Base-by-base conservation (phyloP, 2,888 invertebrate species). In the Hirtodrosophila histrioides region DNA sequence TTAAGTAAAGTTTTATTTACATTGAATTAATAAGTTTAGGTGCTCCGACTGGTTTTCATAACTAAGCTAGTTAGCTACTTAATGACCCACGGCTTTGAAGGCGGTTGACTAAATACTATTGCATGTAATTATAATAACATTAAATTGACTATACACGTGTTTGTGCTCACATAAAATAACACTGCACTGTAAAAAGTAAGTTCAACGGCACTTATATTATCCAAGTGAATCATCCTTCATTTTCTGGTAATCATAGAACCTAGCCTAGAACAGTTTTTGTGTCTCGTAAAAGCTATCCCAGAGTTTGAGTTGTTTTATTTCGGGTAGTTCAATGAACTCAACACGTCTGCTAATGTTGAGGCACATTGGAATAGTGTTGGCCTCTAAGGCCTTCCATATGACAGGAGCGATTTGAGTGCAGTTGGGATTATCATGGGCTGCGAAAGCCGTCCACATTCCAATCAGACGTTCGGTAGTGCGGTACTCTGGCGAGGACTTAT, bases 201-300 rank as follows among this genome's bases (percentile, higher is more conserved):
- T 17, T 17, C 17, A 17, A 17, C 17, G 17, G 17, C 17, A 17
- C 1, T 17, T 17, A 11, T 35, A 35, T 35, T 35, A 35, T 2
- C 35, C 5, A 35, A 35, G 35, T 7, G 9, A 35, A 35, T 4
- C 35, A 1, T 4, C 5, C 3, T 35, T 35, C 8, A 5, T 10
- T 41, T 24, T 24, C 24, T 4, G 7, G 23, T 12, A 7, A 3
- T 24, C 3, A 78, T 57, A 64, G 74, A 8, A 17, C 3, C 1
- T 5, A 45, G 39, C 3, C 24, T 67, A 86, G 37, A 27, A 72
- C 23, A 75, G 55, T 29, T 56, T 69, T 3, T 63, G 45, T 5
- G 75, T 73, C 1, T 66, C 65, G 58, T 90, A 91, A 27, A 91
- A 64, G 51, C 73, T 84, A 54, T 91, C 86, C 91, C 91, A 91